Evolutionary conservation across 2,113 vertebrate genomes (phyloP), one percentile per base, ranked within the genome.

Genomic region (Anser cygnoides): DNA sequence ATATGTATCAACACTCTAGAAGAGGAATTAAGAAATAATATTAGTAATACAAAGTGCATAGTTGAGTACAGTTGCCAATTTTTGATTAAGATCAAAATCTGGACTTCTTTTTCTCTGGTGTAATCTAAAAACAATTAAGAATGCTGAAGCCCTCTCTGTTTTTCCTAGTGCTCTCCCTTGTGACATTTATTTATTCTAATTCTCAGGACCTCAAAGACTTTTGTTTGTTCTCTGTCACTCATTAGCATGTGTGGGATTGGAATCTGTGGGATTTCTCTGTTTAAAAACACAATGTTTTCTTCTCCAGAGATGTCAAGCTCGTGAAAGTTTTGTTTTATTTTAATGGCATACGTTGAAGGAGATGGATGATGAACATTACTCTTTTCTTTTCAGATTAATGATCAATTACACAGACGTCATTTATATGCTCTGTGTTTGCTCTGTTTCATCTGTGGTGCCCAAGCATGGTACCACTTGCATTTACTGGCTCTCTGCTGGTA

Each of bases 181-280:
- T 91, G 62, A 21, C 44, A 50, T 91, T 73, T 83, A 89, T 63
- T 93, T 82, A 79, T 70, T 75, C 57, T 75, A 65, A 61, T 61
- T 89, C 61, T 82, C 29, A 73, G n/a, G 29, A 22, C 62, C 66
- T 61, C 72, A 72, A 84, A 87, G 61, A 63, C 73, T 61, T 61
- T 18, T 79, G 16, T 73, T 92, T 89, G 49, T 87, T 62, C 84
- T 87, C 71, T 93, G 70, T 74, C 41, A n/a, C 19, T 91, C n/a
- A 76, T 79, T 87, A 86, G 44, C 72, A 62, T 73, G 54, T 58
- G 62, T 67, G 70, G 62, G 80, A 89, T 84, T 87, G 73, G 77
- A 67, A 79, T 95, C 70, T 93, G 54, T 75, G 85, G 77, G 58
- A 82, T 79, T 94, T 76, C 33, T 49, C 54, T 78, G 3, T 90